A percentile compares a stretch with the other conserved stretches of the same genome.
Conservation (phyloP, 1,140 invertebrate genomes). For the Daktulosphaira vitifoliae region DNA sequence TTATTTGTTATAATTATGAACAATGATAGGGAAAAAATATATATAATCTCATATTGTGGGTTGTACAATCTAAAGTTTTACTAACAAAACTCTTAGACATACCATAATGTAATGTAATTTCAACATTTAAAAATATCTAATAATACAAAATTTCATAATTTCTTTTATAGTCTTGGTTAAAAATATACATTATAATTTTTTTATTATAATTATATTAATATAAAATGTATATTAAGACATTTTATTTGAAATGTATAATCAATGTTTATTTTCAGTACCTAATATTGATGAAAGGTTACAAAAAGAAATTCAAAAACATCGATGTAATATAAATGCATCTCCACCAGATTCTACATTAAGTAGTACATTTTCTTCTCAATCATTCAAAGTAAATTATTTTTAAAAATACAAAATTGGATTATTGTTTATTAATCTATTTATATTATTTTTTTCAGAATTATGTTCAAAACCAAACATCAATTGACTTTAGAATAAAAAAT, state of each 20-base stretch:
- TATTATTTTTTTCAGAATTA: slow-evolving; percentile 27
- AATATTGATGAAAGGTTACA: slow-evolving; percentile 17
- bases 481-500: slow-evolving; percentile 30
- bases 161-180: no score
- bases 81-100: no score
- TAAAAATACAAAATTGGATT: neutral
- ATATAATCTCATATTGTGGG: no score
- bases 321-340: slow-evolving; percentile 10
- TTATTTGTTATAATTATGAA: no score
- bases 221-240: neutral
- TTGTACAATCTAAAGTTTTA: no score
- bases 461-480: slow-evolving; percentile 27
- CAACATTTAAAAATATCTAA: no score
- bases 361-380: slow-evolving; percentile 24
- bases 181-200: no score
- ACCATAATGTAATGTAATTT: no score
- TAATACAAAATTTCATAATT: no score
- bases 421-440: neutral
- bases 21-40: no score
- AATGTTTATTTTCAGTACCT: slow-evolving; percentile 20
- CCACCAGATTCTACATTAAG: slow-evolving; percentile 12
- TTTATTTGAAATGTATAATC: neutral
- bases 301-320: slow-evolving; percentile 22
- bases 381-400: slow-evolving; percentile 18
- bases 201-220: neutral